Conservation (phyloP, 2,113 vertebrate genomes). For the Sisor rabdophorus region DNA sequence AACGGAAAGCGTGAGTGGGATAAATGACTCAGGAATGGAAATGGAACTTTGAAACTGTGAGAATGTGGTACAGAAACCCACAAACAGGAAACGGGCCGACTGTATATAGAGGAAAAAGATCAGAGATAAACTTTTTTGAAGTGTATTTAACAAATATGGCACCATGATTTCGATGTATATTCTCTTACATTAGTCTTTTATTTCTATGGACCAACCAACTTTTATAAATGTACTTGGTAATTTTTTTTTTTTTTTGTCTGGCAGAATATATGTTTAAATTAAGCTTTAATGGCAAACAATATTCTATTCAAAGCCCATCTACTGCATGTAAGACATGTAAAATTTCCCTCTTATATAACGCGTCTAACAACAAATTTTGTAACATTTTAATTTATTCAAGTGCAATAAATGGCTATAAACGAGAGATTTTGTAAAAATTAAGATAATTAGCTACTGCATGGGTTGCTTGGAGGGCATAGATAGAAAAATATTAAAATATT, state of each 20-base stretch:
- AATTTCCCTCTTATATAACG: not conserved
- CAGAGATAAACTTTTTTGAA: not conserved
- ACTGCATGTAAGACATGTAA: slow-evolving; percentile 1
- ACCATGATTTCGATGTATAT: too few species aligned
- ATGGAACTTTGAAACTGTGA: slow-evolving; percentile 1
- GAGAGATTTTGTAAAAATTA: not conserved
- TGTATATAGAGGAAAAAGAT: not conserved
- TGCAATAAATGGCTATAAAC: slow-evolving; percentile 22
- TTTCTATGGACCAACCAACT: not conserved
- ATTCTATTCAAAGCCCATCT: not conserved
- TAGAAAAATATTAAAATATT: too few species aligned
- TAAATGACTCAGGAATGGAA: slow-evolving; percentile 28
- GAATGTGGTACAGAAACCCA: not conserved
- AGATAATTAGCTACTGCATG: not conserved
- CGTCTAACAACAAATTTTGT: not conserved
- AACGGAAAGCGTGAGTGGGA: slow-evolving; percentile 17
- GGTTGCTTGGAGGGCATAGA: not conserved
- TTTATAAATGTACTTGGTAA: not conserved
- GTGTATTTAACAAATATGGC: not conserved
- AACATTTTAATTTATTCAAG: slow-evolving; percentile 25
- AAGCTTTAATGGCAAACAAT: not conserved
- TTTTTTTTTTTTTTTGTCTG: not conserved
- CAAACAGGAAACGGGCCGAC: not conserved
- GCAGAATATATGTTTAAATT: not conserved
- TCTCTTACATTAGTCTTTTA: not conserved